Evolutionary conservation across 1,140 invertebrate genomes (phyloP).

Genomic region (Globodera ellingtonae): DNA sequence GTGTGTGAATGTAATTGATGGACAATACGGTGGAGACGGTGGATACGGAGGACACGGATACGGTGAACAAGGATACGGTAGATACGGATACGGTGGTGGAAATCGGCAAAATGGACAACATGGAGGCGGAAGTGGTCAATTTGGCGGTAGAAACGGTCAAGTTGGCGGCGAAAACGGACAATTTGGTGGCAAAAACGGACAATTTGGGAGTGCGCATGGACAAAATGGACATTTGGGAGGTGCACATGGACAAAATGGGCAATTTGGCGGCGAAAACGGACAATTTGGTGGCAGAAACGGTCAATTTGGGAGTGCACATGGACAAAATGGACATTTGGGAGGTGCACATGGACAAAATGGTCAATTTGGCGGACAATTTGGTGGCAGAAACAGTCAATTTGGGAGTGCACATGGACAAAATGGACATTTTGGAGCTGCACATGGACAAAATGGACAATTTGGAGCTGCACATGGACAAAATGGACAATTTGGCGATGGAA

Average conservation of each 20-base stretch:
- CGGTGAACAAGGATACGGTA: not conserved
- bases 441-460: too few relatives aligned
- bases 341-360: not conserved
- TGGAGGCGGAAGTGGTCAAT: not conserved
- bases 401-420: not conserved
- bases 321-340: not conserved
- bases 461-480: too few relatives aligned
- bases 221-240: not conserved
- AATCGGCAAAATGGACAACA: not conserved
- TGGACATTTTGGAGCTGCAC: too few relatives aligned
- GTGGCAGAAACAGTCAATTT: not conserved
- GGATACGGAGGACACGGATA: slow-evolving; percentile 2
- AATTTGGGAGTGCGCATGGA: not conserved
- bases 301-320: not conserved
- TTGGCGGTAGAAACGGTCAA: not conserved
- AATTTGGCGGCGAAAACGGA: not conserved
- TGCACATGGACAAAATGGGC: not conserved
- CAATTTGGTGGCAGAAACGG: not conserved
- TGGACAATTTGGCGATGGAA: too few relatives aligned
- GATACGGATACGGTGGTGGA: not conserved
- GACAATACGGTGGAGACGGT: not conserved
- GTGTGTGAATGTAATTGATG: not conserved
- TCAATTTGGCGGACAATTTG: not conserved
- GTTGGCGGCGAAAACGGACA: not conserved
- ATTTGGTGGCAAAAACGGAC: not conserved